Evolutionary conservation across 2,797 vertebrate species (phyloP).

Genomic region (Peromyscus attwateri): DNA sequence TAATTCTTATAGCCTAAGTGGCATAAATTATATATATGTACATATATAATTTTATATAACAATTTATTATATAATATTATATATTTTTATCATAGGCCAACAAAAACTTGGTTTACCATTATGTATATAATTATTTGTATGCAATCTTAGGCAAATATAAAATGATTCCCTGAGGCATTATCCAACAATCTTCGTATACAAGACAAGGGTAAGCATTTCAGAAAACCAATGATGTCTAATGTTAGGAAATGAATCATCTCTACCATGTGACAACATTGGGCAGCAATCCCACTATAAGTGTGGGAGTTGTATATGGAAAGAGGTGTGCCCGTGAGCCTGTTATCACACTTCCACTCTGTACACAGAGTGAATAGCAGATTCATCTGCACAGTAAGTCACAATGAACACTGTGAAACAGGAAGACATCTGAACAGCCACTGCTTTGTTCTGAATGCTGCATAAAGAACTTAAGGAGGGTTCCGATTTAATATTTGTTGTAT

Average conservation of each 20-base stretch:
- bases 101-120: background rate
- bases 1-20: background rate
- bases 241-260: background rate
- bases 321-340: background rate
- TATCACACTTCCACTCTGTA: background rate
- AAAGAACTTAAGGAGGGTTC: background rate
- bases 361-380: background rate
- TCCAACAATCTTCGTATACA: background rate
- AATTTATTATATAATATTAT: background rate
- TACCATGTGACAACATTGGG: background rate
- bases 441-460: background rate
- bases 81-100: background rate
- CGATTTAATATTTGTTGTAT: background rate
- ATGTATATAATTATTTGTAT: background rate
- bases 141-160: background rate
- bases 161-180: background rate
- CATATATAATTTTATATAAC: background rate
- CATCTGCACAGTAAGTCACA: background rate
- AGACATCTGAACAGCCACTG: background rate
- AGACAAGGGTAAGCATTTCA: background rate
- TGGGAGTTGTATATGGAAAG: background rate
- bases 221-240: background rate
- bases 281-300: background rate
- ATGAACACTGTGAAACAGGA: background rate
- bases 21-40: background rate